Conservation (phyloP, 1,140 invertebrate species). For the Aleiodes sp. region DNA sequence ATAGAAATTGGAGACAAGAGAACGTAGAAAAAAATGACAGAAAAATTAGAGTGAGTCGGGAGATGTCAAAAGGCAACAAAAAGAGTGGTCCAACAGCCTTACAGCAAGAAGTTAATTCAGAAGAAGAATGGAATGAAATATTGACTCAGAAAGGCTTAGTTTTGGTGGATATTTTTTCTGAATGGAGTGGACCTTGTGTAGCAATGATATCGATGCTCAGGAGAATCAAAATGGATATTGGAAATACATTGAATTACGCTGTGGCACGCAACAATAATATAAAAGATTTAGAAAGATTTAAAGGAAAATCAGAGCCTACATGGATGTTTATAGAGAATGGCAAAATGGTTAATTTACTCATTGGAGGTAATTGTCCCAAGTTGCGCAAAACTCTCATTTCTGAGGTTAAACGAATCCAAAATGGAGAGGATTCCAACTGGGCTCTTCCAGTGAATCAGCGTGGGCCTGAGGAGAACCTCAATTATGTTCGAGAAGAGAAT, state of each 20-base stretch:
- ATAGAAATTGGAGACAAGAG: background rate
- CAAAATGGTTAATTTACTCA: slow-evolving; percentile 81
- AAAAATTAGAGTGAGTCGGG: background rate
- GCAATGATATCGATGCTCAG: slow-evolving; percentile 85
- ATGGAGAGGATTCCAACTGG: slow-evolving; percentile 36
- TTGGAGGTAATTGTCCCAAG: slow-evolving; percentile 83
- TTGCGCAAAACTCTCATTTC: slow-evolving; percentile 75
- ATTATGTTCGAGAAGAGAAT: slow-evolving; percentile 41
- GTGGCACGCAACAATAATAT: slow-evolving; percentile 80
- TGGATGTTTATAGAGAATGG: slow-evolving; percentile 88
- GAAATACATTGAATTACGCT: slow-evolving; percentile 79
- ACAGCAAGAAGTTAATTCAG: slow-evolving; percentile 77
- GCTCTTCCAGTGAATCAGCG: slow-evolving; percentile 17
- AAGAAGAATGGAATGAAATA: slow-evolving; percentile 86
- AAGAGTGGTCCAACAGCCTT: slow-evolving; percentile 76
- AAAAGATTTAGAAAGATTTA: slow-evolving; percentile 77
- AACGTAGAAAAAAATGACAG: no score
- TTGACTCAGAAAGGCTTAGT: slow-evolving; percentile 76
- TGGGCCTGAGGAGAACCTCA: slow-evolving; percentile 34
- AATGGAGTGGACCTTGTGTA: slow-evolving; percentile 88
- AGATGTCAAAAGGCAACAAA: slow-evolving; percentile 59
- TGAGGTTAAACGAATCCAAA: slow-evolving; percentile 72
- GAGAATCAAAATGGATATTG: slow-evolving; percentile 87
- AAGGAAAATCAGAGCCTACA: slow-evolving; percentile 85
- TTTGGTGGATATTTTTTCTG: slow-evolving; percentile 88